Conservation (phyloP, 2,113 vertebrate species). For the Butastur rufipennis region DNA sequence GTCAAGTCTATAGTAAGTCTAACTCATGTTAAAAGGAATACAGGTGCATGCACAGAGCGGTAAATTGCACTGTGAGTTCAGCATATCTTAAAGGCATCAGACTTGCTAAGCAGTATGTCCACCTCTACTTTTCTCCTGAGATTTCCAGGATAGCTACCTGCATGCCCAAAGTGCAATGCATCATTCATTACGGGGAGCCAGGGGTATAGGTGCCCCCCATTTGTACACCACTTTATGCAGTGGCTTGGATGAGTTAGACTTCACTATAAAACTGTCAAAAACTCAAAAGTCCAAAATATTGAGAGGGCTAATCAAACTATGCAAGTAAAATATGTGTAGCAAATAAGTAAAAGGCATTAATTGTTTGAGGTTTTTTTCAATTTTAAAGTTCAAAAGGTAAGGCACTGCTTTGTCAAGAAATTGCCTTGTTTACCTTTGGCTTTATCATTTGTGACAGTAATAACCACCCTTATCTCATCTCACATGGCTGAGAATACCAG, state of each 20-base stretch:
- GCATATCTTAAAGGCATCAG: neutral
- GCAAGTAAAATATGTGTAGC: neutral
- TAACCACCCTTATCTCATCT: neutral
- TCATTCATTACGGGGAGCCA: neutral
- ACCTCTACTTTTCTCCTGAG: neutral
- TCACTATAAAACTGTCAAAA: conserved; percentile 5
- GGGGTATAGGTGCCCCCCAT: neutral
- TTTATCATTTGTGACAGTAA: neutral
- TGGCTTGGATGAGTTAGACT: neutral
- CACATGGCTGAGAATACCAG: neutral
- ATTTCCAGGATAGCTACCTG: neutral
- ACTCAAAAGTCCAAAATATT: neutral
- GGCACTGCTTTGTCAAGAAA: neutral
- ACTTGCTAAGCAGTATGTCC: neutral
- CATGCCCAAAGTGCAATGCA: neutral
- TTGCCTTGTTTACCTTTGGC: neutral
- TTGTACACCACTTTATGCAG: neutral
- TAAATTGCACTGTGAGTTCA: neutral
- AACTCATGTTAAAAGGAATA: neutral
- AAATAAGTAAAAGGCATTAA: neutral
- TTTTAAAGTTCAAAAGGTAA: neutral
- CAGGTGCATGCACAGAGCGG: neutral
- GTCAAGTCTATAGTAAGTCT: neutral
- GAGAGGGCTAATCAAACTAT: neutral
- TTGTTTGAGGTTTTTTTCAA: neutral